Percentiles rank a stretch among this genome's conserved stretches.
These are phyloP conservation scores for Polypedilum vanderplanki DNA, from an alignment of 1,140 invertebrate species.

Conservation along the genomic window DNA sequence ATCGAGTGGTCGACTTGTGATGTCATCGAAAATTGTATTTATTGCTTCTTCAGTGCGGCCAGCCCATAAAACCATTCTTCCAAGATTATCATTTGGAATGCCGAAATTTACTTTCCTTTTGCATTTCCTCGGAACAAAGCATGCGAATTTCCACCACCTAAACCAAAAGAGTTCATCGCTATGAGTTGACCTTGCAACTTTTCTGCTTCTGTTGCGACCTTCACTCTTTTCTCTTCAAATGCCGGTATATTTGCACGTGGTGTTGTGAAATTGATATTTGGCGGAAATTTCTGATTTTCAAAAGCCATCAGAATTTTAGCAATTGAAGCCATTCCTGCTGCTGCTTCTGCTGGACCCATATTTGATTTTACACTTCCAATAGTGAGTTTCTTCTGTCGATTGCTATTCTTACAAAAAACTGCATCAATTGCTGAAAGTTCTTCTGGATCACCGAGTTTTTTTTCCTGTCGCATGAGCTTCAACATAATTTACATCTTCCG, in stretches of 20 bases:
- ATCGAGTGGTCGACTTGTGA: slow-evolving; percentile 41
- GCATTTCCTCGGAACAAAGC: slow-evolving; percentile 52
- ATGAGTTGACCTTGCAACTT: slow-evolving; percentile 54
- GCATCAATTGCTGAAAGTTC: slow-evolving; percentile 80
- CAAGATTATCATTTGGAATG: slow-evolving; percentile 48
- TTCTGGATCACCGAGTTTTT: slow-evolving; percentile 58
- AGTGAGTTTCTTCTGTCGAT: slow-evolving; percentile 56
- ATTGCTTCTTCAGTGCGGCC: slow-evolving; percentile 59
- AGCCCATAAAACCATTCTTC: slow-evolving; percentile 55
- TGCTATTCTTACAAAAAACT: slow-evolving; percentile 64
- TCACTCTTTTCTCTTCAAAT: slow-evolving; percentile 59
- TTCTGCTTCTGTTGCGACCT: slow-evolving; percentile 60
- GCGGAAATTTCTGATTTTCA: slow-evolving; percentile 63
- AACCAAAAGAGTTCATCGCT: slow-evolving; percentile 77
- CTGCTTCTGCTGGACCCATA: slow-evolving; percentile 86
- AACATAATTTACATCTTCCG: slow-evolving; percentile 66
- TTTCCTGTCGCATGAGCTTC: slow-evolving; percentile 90
- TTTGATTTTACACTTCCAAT: slow-evolving; percentile 92
- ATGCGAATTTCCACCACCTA: slow-evolving; percentile 66
- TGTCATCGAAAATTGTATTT: slow-evolving; percentile 48
- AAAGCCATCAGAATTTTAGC: slow-evolving; percentile 73
- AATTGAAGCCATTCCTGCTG: slow-evolving; percentile 77
- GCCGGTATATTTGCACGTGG: slow-evolving; percentile 67
- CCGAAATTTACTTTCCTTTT: slow-evolving; percentile 49
- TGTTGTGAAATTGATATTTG: slow-evolving; percentile 69